Evolutionary conservation across 2,113 vertebrate species (phyloP).

Genomic region (Microtus ochrogaster): DNA sequence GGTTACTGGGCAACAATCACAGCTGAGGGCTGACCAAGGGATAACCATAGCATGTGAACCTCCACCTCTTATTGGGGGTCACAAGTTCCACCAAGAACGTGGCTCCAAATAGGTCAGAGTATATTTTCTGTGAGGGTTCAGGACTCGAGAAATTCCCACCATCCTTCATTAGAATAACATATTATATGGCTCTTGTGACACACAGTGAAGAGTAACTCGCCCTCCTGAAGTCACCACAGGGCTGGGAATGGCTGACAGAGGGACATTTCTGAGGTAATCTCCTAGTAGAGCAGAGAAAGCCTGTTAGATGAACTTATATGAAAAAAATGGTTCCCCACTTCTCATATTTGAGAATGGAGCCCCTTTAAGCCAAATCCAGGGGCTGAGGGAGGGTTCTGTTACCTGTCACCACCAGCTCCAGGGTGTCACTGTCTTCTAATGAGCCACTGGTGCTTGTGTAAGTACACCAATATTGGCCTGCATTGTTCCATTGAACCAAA

Average conservation of each 20-base stretch:
- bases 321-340: background rate
- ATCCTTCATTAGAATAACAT: background rate
- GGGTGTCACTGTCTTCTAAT: background rate
- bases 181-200: background rate
- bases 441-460: too few relatives aligned
- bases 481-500: too few relatives aligned
- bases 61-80: too few relatives aligned
- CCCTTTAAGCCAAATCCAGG: background rate
- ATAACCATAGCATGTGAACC: background rate
- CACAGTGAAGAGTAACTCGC: background rate
- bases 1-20: background rate
- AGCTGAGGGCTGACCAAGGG: fast-evolving
- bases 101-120: too few relatives aligned
- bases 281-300: background rate
- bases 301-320: fast-evolving
- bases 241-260: background rate
- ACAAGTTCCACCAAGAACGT: too few relatives aligned
- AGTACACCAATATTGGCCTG: too few relatives aligned
- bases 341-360: background rate
- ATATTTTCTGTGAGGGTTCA: too few relatives aligned
- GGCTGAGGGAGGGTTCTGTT: background rate
- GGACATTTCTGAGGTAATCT: fast-evolving
- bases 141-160: too few relatives aligned
- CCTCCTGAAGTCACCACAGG: background rate
- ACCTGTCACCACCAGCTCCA: slow-evolving; percentile 34